These are phyloP conservation scores for Oreochromis spilurus DNA, from an alignment of 2,113 vertebrate genomes.

Conservation along the genomic window DNA sequence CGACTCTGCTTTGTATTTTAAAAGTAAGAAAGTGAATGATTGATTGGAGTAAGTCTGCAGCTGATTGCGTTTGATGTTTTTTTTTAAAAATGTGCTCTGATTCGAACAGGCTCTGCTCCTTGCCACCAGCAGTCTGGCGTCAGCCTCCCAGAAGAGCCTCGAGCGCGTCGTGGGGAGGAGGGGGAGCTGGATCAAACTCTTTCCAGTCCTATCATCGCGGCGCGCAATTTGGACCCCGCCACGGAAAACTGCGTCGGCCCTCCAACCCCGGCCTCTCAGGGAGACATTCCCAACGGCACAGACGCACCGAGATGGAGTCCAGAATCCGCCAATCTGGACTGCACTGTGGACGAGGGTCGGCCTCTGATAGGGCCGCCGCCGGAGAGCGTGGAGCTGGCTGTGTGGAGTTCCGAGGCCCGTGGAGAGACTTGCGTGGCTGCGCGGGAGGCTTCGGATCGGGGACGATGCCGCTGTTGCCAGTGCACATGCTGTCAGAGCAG, in stretches of 20 bases:
- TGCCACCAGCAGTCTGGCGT: slow-evolving; percentile 42
- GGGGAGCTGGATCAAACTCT: slow-evolving; percentile 34
- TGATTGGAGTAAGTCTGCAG: neutral
- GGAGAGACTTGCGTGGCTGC: slow-evolving; percentile 7
- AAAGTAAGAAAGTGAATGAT: neutral
- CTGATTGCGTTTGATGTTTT: neutral
- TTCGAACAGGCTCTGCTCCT: slow-evolving; percentile 45
- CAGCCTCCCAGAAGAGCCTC: slow-evolving; percentile 2
- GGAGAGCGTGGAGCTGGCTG: slow-evolving; percentile 67
- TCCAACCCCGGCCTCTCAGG: slow-evolving; percentile 24
- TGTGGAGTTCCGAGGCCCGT: slow-evolving; percentile 50
- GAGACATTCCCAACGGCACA: slow-evolving; percentile 50
- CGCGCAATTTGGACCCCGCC: slow-evolving; percentile 28
- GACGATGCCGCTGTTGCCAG: slow-evolving; percentile 44
- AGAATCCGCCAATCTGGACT: slow-evolving; percentile 44
- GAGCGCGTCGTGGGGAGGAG: neutral
- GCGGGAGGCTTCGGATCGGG: slow-evolving; percentile 13
- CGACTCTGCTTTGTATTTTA: neutral
- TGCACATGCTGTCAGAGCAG: slow-evolving; percentile 56
- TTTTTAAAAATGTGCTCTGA: slow-evolving; percentile 10
- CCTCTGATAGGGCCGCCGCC: slow-evolving; percentile 52
- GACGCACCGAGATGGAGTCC: slow-evolving; percentile 49
- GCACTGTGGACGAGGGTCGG: slow-evolving; percentile 50
- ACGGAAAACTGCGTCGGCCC: slow-evolving; percentile 48
- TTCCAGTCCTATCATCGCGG: slow-evolving; percentile 45